These are phyloP conservation scores for Ia io DNA, from an alignment of 2,113 vertebrate genomes.

Conservation along the genomic window DNA sequence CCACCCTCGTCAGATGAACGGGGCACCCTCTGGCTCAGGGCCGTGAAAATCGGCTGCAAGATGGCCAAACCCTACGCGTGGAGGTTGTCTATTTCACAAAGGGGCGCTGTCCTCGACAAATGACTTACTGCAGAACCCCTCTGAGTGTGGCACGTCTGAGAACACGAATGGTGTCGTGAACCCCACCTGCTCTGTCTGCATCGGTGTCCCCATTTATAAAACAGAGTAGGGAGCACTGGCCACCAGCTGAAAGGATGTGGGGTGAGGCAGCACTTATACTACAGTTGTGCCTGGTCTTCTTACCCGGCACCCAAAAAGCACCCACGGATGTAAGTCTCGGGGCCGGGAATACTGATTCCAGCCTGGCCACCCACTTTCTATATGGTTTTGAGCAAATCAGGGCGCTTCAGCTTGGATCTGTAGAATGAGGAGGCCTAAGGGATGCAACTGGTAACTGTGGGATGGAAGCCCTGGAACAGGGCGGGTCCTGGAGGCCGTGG, in stretches of 20 bases:
- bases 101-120: not conserved
- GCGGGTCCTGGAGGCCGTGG: not conserved
- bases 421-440: not conserved
- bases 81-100: not conserved
- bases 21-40: not conserved
- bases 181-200: not conserved
- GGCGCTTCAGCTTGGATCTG: not conserved
- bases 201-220: too few species aligned
- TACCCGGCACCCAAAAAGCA: not conserved
- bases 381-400: not conserved
- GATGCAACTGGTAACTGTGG: rapidly evolving
- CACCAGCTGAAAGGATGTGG: rapidly evolving
- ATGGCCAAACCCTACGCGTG: rapidly evolving
- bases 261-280: rapidly evolving
- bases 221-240: not conserved
- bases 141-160: not conserved
- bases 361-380: not conserved
- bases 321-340: not conserved
- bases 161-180: rapidly evolving
- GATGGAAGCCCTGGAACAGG: not conserved
- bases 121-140: not conserved
- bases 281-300: not conserved
- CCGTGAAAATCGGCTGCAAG: rapidly evolving
- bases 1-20: not conserved
- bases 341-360: too few species aligned